Evolutionary conservation across 2,113 vertebrate species (phyloP).

Genomic region (Myotis davidii): DNA sequence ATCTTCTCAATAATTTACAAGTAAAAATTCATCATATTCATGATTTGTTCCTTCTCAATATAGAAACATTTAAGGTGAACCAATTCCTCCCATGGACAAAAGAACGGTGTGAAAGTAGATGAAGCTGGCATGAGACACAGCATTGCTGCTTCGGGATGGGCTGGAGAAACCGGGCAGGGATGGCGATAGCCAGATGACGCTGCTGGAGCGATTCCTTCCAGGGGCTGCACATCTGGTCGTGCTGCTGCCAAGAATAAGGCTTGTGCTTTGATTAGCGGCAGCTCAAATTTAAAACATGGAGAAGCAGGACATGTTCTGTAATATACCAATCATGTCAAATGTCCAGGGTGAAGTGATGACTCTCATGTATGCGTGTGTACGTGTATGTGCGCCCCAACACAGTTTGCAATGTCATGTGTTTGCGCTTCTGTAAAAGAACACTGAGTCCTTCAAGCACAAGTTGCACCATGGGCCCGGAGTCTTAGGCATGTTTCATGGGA

Average conservation of each 20-base stretch:
- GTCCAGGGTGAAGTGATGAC: neutral
- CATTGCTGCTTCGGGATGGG: conserved; percentile 55
- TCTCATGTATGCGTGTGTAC: neutral
- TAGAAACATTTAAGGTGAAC: conserved; percentile 49
- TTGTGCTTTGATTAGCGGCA: conserved; percentile 56
- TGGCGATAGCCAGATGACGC: conserved; percentile 74
- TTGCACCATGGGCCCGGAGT: neutral
- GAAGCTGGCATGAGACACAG: conserved; percentile 46
- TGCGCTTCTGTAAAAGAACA: neutral
- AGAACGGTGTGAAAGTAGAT: conserved; percentile 70
- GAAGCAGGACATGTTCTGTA: conserved; percentile 21
- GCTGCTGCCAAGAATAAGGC: conserved; percentile 72
- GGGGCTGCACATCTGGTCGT: conserved; percentile 75
- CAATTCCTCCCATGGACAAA: neutral
- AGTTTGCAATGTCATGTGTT: neutral
- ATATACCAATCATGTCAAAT: conserved; percentile 17
- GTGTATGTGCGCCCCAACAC: neutral
- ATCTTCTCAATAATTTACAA: neutral
- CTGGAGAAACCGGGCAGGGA: conserved; percentile 67
- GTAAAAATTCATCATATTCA: neutral
- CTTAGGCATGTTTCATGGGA: neutral
- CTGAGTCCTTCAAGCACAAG: neutral
- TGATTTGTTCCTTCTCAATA: conserved; percentile 50
- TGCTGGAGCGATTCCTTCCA: conserved; percentile 65
- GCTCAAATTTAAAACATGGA: conserved; percentile 65